Conservation (phyloP, 2,888 invertebrate genomes). For the Papilio gigon region DNA sequence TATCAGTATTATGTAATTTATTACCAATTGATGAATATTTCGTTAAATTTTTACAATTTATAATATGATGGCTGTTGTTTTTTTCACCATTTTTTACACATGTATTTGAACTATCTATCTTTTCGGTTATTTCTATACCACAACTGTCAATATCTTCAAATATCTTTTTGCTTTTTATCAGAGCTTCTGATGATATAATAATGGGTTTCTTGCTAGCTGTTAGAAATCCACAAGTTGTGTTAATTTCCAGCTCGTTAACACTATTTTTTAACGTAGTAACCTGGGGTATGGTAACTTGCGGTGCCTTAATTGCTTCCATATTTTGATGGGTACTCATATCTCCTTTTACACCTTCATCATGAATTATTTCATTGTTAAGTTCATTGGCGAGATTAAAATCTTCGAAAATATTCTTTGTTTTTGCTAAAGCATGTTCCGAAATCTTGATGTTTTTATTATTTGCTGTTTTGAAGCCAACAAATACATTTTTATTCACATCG, state of each 20-base stretch:
- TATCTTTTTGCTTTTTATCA: conserved; percentile 51
- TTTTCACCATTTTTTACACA: not conserved
- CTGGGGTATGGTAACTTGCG: not conserved
- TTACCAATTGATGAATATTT: not conserved
- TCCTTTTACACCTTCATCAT: not conserved
- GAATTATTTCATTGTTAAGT: not conserved
- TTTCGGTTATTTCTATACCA: not conserved
- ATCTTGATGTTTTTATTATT: conserved; percentile 63
- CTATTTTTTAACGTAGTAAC: not conserved
- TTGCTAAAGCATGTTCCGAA: conserved; percentile 55
- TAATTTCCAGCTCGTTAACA: not conserved
- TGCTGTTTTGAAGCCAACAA: conserved; percentile 64
- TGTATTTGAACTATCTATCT: conserved; percentile 22
- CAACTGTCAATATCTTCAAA: conserved; percentile 52
- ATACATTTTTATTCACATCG: conserved; percentile 27
- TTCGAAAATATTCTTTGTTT: conserved; percentile 55
- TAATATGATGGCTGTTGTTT: not conserved
- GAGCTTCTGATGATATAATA: conserved; percentile 51
- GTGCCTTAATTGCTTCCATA: not conserved
- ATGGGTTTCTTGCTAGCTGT: conserved; percentile 57
- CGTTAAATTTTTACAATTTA: not conserved
- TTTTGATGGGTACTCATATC: not conserved
- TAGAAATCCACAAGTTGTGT: conserved; percentile 43
- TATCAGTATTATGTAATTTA: not conserved
- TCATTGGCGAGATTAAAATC: conserved; percentile 14